Evolutionary conservation across 1,140 invertebrate genomes (phyloP), one percentile per base, ranked within the genome.

Genomic region (Nasonia longicornis): DNA sequence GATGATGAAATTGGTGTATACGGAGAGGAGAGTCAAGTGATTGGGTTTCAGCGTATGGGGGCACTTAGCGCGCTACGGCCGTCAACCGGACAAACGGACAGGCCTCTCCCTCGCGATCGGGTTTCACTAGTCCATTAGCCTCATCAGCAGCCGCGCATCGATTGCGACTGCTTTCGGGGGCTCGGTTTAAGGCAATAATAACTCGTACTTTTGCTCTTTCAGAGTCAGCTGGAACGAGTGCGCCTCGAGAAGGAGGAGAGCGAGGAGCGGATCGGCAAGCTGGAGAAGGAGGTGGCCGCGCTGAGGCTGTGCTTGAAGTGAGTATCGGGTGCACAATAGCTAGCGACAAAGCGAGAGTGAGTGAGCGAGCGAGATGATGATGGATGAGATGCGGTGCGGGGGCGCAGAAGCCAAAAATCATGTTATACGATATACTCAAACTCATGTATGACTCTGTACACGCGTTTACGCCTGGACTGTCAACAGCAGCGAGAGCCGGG

Each of bases 41-140:
- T 90, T 89, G 87, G 86, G 86, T 90, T 90, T 89, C 89, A 90
- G 85, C 82, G 84, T 63, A 77, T 82, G 67, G 76, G 83, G 81
- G 82, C 78, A 82, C 72, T 69, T 79, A 82, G 63, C 73, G 72
- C 29, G 45, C 29, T 31, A 8, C 45, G 42, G 20, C 6, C 31
- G 22, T 73, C 75, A 84, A 83, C 77, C 83, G 77, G 84, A 85
- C 87, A 86, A 85, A 87, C 85, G 86, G 85, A 87, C 87, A 58
- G 83, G 86, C 86, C 85, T 87, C 86, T 87, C 88, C 87, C 89
- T 87, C 86, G 76, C 63, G 83, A 85, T 90, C 89, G 78, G 85
- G 86, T 91, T 91, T 87, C 89, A 88, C 85, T 85, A 89, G 85
- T 90, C 90, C 89, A 91, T 90, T 91, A 91, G 90, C 89, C 85